Base-by-base conservation (phyloP, 2,888 invertebrate genomes). In the Apamea crenata region DNA sequence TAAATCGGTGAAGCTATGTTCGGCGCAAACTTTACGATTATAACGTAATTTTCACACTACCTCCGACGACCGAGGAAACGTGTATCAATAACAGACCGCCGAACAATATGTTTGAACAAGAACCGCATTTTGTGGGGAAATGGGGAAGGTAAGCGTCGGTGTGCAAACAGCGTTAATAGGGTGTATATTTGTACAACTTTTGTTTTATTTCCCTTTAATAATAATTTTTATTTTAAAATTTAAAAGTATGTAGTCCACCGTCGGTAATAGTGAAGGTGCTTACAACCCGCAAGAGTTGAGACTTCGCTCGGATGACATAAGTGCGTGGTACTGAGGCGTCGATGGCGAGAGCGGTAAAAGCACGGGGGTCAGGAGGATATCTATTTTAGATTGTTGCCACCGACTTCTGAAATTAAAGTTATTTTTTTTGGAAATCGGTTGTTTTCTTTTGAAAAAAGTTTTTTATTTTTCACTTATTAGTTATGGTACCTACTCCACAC, bases 41-140 rank as follows among this genome's bases (percentile, higher is more conserved):
- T n/a, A 59, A 59, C 56, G 0, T 12, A n/a, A 56, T 12, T n/a
- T 56, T 56, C 25, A 56, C n/a, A 56, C 25, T n/a, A 12, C 56
- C 1, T 1, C 4, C 1, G n/a, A 12, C 12, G 4, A 12, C 12
- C 1, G 12, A n/a, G 56, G n/a, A n/a, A 56, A n/a, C 4, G 1
- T n/a, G 12, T n/a, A 12, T 12, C 1, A n/a, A 14, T 59, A 59
- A 4, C 12, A n/a, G n/a, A n/a, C 2, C 5, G n/a, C 56, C 25
- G n/a, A 59, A 59, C 5, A n/a, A n/a, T 25, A n/a, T n/a, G 12
- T 59, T 25, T 59, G 56, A 59, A n/a, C 56, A 56, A n/a, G n/a
- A 25, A 59, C 25, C n/a, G 12, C 25, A 12, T 8, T 56, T 56
- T 10, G 10, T 12, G 25, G 25, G 56, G 25, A 21, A n/a, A n/a